phyloP scores from a whole-genome alignment of 2,888 invertebrate species.

The Limnephilus marmoratus region DNA sequence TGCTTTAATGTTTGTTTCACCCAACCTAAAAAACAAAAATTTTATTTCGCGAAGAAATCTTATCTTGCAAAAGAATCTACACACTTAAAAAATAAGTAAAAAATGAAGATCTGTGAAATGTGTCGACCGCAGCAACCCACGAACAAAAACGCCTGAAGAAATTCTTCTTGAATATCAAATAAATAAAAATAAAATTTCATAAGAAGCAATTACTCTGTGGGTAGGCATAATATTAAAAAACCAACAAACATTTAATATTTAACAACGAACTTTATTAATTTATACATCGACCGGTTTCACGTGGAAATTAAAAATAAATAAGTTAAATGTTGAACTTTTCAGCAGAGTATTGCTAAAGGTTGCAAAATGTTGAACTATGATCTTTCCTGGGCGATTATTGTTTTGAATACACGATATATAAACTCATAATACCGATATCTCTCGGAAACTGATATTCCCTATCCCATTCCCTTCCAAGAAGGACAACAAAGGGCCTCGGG shows the following conservation, averaged over 20 bases:
- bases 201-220: too few species aligned
- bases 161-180: not conserved
- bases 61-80: not conserved
- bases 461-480: not conserved
- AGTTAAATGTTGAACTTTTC: not conserved
- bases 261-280: too few species aligned
- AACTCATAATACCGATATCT: not conserved
- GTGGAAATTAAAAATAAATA: too few species aligned
- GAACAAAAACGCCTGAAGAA: not conserved
- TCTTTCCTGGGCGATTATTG: not conserved
- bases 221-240: too few species aligned
- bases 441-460: not conserved
- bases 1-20: not conserved
- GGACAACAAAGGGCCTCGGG: not conserved
- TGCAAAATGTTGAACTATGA: not conserved
- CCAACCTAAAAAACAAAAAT: not conserved
- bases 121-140: not conserved
- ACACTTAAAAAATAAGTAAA: not conserved
- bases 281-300: too few species aligned
- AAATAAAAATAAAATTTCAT: too few species aligned
- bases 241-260: too few species aligned
- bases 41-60: not conserved
- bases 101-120: not conserved
- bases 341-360: not conserved
- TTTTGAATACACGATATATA: not conserved